Base-by-base conservation (phyloP, 2,113 vertebrate species). In the Fregata magnificens region DNA sequence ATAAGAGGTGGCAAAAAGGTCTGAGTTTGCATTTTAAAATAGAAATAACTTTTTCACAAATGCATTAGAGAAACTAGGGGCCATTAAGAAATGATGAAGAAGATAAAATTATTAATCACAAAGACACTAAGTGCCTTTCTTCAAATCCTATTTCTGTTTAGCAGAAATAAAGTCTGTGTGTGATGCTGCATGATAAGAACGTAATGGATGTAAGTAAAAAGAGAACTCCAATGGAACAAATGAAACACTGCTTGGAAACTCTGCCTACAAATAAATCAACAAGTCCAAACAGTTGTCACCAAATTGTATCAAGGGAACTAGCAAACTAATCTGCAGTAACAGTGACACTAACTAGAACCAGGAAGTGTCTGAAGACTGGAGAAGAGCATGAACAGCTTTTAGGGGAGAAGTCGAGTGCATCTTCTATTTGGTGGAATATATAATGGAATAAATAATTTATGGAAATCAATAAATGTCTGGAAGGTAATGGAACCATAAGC, bases 381-480 rank as follows among this genome's bases (percentile, higher is more conserved):
- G 45, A 66, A 92, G 63, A 84, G 29, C 28, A 52, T 52, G 56
- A 83, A 18, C 26, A 69, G 90, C 59, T 96, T 90, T 95, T 92
- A 95, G 49, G 59, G 55, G 61, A 84, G 83, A 88, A 67, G 28
- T 95, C 1, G 12, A 96, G 80, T 88, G 72, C 72, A 67, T 83
- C 72, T 92, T 93, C 59, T 82, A 4, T 88, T 90, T 69, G 28
- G 50, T 83, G 72, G 83, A 84, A 86, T 94, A 80, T 74, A 25
- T 86, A 90, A 92, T 65, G 31, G 50, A n/a, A 81, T 94, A 93
- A 89, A 92, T 97, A 90, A 93, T 95, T 92, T 92, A 95, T 90
- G 65, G 56, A 95, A 96, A 93, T 96, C 91, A 91, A 86, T 96
- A 95, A 74, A 76, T 52, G 83, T 86, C 94, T 93, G 61, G 52